Base-by-base conservation (phyloP, 2,888 invertebrate species). In the Congeria kusceri region DNA sequence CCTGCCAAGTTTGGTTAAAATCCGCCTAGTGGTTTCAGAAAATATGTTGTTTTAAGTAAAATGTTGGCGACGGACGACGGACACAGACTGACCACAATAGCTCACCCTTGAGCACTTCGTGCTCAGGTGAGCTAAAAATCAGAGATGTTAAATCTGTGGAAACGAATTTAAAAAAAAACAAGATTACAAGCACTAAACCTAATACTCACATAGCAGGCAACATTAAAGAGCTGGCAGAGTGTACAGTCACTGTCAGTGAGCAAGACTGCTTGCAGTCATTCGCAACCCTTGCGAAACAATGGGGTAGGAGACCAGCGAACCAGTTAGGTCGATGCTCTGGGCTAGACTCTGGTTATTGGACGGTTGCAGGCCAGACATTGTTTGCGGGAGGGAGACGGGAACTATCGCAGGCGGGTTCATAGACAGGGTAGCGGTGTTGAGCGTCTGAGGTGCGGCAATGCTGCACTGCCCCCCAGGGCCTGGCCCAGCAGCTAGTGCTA, bases 281-380 rank as follows among this genome's bases (percentile, higher is more conserved):
- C 91, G 86, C 89, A 90, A 87, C 75, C 86, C 88, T 73, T 91
- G 91, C n/a, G 91, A 91, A 74, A 91, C 88, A 47, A 91, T 91
- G 27, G 91, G 91, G 77, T 91, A 91, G 39, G 91, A 91, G 46
- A 91, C 89, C 23, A 91, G 82, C 7, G 90, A 85, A 13, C 88
- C 85, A 68, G 87, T 89, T 76, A 86, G 84, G 49, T 87, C 88
- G 39, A 86, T 77, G 70, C 80, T 87, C 77, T 85, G 85, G 46
- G 83, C 76, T 44, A 86, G 66, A 58, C 81, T 86, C 69, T 78
- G 78, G 58, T 78, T 81, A 61, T 77, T 83, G 58, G 85, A 80
- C 32, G 87, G 87, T 80, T 91, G 91, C 27, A 89, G 85, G 67
- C 89, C 87, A 29, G 87, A 85, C 68, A 87, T 83, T 20, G 86